Evolutionary conservation across 2,113 vertebrate genomes (phyloP).

Genomic region (Thunnus thynnus): DNA sequence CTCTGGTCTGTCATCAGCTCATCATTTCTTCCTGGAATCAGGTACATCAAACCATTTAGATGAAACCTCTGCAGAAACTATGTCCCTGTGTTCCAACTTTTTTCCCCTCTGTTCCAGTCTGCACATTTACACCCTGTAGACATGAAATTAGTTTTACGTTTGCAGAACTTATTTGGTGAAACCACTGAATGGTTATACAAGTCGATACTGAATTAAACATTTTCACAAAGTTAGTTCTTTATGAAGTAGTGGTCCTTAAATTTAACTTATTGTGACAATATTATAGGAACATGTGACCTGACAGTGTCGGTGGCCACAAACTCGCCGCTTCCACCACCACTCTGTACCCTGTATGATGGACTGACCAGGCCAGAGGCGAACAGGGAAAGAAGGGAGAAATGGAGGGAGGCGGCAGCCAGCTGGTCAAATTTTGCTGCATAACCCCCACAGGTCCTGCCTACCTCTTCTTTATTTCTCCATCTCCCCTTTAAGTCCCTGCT

Average conservation of each 20-base stretch:
- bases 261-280: background rate
- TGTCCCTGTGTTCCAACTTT: constrained; percentile 15
- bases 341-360: constrained; percentile 6
- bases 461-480: background rate
- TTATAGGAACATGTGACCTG: background rate
- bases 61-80: constrained; percentile 25
- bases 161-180: constrained; percentile 1
- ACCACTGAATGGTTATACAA: background rate
- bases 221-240: background rate
- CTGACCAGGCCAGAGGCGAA: constrained; percentile 7
- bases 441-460: background rate
- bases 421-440: background rate
- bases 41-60: background rate
- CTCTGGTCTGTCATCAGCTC: background rate
- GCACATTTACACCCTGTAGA: constrained; percentile 11
- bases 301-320: too few species aligned
- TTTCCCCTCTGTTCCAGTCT: background rate
- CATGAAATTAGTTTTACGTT: background rate
- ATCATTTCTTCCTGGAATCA: constrained; percentile 10
- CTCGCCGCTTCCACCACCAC: background rate
- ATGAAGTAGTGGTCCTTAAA: background rate
- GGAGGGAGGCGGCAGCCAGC: background rate
- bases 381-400: constrained; percentile 10
- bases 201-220: background rate
- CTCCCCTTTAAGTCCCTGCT: background rate